phyloP scores from a whole-genome alignment of 2,888 invertebrate genomes.

The Ecliptopera silaceata region DNA sequence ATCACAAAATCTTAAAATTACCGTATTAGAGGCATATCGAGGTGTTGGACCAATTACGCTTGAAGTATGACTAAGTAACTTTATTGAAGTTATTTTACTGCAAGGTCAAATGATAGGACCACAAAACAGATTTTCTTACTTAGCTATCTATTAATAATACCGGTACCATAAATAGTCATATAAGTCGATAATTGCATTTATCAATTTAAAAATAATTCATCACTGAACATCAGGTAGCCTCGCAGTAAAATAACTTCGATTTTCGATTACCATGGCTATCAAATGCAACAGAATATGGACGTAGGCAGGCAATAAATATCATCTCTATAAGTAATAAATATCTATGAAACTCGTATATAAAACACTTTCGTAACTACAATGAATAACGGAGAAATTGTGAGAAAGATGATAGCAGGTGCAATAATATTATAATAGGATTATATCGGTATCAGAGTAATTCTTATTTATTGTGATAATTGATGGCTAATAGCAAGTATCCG shows the following conservation, averaged over 20 bases:
- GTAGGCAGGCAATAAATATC: conserved; percentile 29
- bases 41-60: conserved; percentile 1
- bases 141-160: conserved; percentile 1
- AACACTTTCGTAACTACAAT: conserved; percentile 34
- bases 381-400: conserved; percentile 33
- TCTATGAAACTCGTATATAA: conserved; percentile 32
- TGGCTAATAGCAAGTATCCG: conserved; percentile 53
- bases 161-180: conserved; percentile 7
- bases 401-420: conserved; percentile 33
- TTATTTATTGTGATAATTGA: conserved; percentile 51
- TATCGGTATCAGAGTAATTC: conserved; percentile 45
- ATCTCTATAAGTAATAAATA: conserved; percentile 33
- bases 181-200: conserved; percentile 27
- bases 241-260: conserved; percentile 32
- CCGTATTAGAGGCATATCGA: not conserved
- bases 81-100: not conserved
- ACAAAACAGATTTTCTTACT: conserved; percentile 3
- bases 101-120: not conserved
- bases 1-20: conserved; percentile 1
- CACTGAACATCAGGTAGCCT: conserved; percentile 26
- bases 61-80: conserved; percentile 1
- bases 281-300: conserved; percentile 28
- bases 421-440: conserved; percentile 38
- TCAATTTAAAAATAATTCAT: conserved; percentile 29
- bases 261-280: conserved; percentile 38